Base-by-base conservation (phyloP, 30 jellyfish, hydroid and myxozoan species). In the Pelagia noctiluca region DNA sequence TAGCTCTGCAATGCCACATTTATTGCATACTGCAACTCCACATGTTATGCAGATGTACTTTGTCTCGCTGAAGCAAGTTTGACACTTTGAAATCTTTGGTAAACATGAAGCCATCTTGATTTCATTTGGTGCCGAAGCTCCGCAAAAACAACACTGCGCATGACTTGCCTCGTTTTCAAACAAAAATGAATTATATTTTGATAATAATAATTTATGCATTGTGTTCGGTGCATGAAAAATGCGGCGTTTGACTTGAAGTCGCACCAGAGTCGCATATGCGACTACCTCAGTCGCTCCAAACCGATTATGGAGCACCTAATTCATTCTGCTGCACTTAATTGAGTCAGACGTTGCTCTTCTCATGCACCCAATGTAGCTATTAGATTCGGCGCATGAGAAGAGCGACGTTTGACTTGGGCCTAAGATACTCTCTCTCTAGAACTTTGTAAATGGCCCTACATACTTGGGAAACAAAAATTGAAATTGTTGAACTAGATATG, bases 81-180 rank as follows among this genome's bases (percentile, higher is more conserved):
- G 57, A 42, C 57, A 42, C 57, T 42, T 16, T 42, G 57, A 42
- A 42, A 42, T 42, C n/a, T n/a, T n/a, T n/a, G n/a, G n/a, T n/a
- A n/a, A n/a, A n/a, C n/a, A n/a, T n/a, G n/a, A n/a, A n/a, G n/a
- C n/a, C n/a, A n/a, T n/a, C n/a, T n/a, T n/a, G n/a, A n/a, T n/a
- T n/a, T n/a, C n/a, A n/a, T n/a, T 34, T 66, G 80, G 80, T 61
- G 80, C 80, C 80, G n/a, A 66, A 37, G 69, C 25, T 29, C 21
- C 49, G 80, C 38, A 66, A 66, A 25, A 22, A 24, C 80, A 25
- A 23, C n/a, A 26, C 60, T 66, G 80, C n/a, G 80, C 80, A 66
- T 37, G 80, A 26, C n/a, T 30, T 66, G 60, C 80, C 61, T 66
- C 80, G 80, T 66, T 66, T 66, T 13, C 29, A 36, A 33, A 26